Evolutionary conservation across 2,797 vertebrate species (phyloP).

Genomic region (Loris lydekkerianus): DNA sequence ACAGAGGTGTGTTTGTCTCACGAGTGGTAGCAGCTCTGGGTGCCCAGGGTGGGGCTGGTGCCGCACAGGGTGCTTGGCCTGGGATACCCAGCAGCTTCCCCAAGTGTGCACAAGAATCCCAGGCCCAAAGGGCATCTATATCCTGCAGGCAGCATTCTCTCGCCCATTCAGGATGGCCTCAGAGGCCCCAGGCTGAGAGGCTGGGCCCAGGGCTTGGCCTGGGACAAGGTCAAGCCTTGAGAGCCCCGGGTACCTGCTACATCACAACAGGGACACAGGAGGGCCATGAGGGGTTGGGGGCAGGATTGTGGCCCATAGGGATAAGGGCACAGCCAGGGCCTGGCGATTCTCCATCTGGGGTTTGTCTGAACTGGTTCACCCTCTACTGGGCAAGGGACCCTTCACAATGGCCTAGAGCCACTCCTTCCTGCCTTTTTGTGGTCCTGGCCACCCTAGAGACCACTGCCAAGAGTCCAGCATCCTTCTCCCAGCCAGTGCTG

Average conservation of each 20-base stretch:
- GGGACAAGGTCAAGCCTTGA: conserved; percentile 5
- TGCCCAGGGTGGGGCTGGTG: not conserved
- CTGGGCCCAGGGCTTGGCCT: not conserved
- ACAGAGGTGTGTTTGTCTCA: not conserved
- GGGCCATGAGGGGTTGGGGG: not conserved
- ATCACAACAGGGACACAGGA: not conserved
- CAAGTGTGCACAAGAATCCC: not conserved
- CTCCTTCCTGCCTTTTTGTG: not conserved
- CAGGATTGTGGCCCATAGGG: not conserved
- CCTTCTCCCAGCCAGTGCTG: not conserved
- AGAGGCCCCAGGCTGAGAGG: not conserved
- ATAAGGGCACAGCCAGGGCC: not conserved
- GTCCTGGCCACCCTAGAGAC: not conserved
- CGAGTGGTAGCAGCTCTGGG: fast-evolving
- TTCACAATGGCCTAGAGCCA: not conserved
- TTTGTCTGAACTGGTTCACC: not conserved
- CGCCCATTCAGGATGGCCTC: not conserved
- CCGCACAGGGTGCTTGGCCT: not conserved
- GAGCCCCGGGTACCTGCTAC: not conserved
- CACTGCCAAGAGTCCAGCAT: not conserved
- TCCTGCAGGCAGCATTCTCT: not conserved
- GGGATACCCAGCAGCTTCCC: not conserved
- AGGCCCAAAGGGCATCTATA: fast-evolving
- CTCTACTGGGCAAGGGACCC: not conserved
- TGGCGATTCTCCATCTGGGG: not conserved